A percentile compares a stretch with the other conserved stretches of the same genome.
Conservation (phyloP, 2,797 vertebrate species). For the Graptemys geographica region DNA sequence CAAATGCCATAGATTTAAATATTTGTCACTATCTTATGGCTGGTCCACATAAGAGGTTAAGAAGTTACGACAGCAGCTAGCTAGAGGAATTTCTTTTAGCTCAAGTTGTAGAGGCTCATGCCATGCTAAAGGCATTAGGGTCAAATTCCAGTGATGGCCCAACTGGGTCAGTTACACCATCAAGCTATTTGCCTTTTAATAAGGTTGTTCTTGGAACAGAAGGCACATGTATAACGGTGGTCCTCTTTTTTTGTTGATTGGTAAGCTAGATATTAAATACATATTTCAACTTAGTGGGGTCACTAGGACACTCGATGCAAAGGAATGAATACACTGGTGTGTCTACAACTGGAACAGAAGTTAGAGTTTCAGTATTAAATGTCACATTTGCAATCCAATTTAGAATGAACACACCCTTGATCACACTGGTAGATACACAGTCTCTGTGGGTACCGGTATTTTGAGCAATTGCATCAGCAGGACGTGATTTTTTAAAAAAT, state of each 20-base stretch:
- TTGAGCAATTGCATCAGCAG: neutral
- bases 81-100: slow-evolving; percentile 23
- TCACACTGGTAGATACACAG: neutral
- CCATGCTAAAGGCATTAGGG: neutral
- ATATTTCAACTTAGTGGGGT: neutral
- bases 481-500: slow-evolving; percentile 26
- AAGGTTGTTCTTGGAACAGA: slow-evolving; percentile 9
- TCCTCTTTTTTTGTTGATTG: neutral
- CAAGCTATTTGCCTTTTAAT: neutral
- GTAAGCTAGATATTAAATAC: slow-evolving; percentile 1
- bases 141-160: neutral
- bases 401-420: neutral
- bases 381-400: neutral
- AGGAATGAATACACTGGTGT: neutral
- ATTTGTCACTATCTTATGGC: neutral
- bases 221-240: slow-evolving; percentile 11
- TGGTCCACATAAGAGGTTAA: slow-evolving; percentile 40
- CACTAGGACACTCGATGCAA: neutral
- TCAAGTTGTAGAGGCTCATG: neutral
- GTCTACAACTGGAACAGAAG: neutral
- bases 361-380: neutral
- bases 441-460: neutral
- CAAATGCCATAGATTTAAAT: slow-evolving; percentile 45
- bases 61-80: slow-evolving; percentile 41
- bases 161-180: neutral